Evolutionary conservation across 2,797 vertebrate genomes (phyloP), one percentile per base, ranked within the genome.

Genomic region (Sebastes iracundus): DNA sequence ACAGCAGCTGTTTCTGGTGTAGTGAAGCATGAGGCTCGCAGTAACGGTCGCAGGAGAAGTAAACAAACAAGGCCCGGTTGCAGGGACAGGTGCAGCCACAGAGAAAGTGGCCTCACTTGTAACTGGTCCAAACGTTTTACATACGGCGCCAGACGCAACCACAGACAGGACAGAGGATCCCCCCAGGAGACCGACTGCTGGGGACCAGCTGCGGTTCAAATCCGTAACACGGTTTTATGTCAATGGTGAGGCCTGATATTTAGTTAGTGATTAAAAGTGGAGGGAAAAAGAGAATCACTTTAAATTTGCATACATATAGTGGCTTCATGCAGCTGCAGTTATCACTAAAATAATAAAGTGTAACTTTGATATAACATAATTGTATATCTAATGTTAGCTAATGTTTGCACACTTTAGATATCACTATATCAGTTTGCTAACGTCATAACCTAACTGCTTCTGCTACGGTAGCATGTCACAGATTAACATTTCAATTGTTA

Each of bases 1-100:
- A 89, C 95, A 96, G 94, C 95, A 94, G 95, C 93, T 86, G 83
- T 79, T 88, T 71, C 85, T 90, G 85, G 93, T 88, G 87, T 87
- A 94, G 92, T 80, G 92, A 90, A 93, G 92, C 95, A 62, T 93
- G 91, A 88, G 82, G 72, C 84, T 76, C 73, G 87, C 90, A 89
- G 89, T 90, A 95, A 95, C 95, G 91, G 93, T 91, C 66, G 25
- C 87, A 88, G 87, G 82, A 53, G 73, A 85, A 92, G 88, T 89
- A 93, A 95, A 95, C 93, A 96, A 95, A 93, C 93, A 92, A 77
- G 75, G 81, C 79, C 88, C 79, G 7, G 79, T 82, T 58, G 84
- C 75, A 86, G 83, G 61, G 87, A 84, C 94, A 95, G 94, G 94
- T 95, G 94, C 92, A 88, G 86, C 71, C 71, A 11, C 85, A 88